Evolutionary conservation across 2,113 vertebrate genomes (phyloP), one percentile per base, ranked within the genome.

Genomic region (Misgurnus mizolepis): DNA sequence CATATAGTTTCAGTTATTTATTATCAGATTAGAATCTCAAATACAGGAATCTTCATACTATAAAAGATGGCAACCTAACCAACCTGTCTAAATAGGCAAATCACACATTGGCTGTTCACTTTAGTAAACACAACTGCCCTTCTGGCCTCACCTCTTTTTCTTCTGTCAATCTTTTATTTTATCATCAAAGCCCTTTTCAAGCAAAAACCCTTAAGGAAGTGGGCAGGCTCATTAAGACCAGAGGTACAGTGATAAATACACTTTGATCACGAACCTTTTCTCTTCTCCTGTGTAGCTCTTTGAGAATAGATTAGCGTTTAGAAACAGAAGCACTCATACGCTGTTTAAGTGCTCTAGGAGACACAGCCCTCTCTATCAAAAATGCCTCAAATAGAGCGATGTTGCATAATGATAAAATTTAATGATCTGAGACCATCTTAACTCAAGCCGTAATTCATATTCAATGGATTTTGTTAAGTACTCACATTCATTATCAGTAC

Each of bases 261-360:
- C 74, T 43, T 72, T 76, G 61, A 80, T 82, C 71, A 47, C 4
- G 10, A 67, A 6, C 22, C 6, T 70, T 56, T 64, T 64, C 7
- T 75, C 43, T 58, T 47, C 47, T 40, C 58, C 61, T 69, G 39
- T 43, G 34, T 45, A 67, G 43, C 43, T 43, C 56, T 43, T 69
- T 58, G 58, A 68, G 64, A 77, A 80, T 68, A 64, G 60, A 80
- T 50, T 53, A 61, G n/a, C n/a, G 50, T 53, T 11, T 18, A 45
- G 45, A 69, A 68, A 45, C 50, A 18, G 56, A 74, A 49, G 72
- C 72, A 61, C 56, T 75, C 49, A 75, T 0, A 10, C n/a, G 6
- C 55, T 75, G 41, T 75, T 75, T 75, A 76, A 81, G 22, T 72
- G 67, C 27, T 72, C 39, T 56, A 66, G 62, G 41, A n/a, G 62